Percentiles rank a stretch among this genome's conserved stretches.
phyloP scores from a whole-genome alignment of 2,797 vertebrate genomes.

The Mycteria americana region DNA sequence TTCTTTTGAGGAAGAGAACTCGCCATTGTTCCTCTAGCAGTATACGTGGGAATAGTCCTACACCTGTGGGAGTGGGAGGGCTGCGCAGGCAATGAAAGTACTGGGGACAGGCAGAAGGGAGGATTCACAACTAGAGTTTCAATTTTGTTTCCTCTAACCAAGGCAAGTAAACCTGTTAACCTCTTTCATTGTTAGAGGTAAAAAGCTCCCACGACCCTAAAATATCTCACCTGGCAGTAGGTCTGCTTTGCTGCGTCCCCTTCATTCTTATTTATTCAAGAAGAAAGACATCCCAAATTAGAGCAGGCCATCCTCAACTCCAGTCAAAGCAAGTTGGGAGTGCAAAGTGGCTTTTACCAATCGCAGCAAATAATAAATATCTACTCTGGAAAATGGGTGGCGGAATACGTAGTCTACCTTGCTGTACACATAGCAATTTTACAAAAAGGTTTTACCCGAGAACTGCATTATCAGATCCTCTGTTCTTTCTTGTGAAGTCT shows the following conservation, averaged over 20 bases:
- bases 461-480: background rate
- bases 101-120: background rate
- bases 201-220: background rate
- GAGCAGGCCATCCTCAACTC: background rate
- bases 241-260: background rate
- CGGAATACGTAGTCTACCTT: background rate
- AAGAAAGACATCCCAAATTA: background rate
- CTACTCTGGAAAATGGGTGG: background rate
- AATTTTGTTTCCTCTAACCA: background rate
- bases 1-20: background rate
- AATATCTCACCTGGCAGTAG: background rate
- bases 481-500: background rate
- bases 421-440: background rate
- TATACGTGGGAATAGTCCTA: background rate
- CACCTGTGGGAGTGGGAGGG: background rate
- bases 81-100: background rate
- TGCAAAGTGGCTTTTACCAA: background rate
- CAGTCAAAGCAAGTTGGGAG: background rate
- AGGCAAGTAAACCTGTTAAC: background rate
- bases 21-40: background rate
- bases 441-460: background rate
- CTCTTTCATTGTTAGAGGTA: background rate
- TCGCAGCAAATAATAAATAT: background rate
- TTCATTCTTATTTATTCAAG: background rate
- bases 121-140: background rate